A percentile compares a stretch with the other conserved stretches of the same genome.
Evolutionary conservation across 2,113 vertebrate species (phyloP).

Genomic region (Pachyramphus minor): DNA sequence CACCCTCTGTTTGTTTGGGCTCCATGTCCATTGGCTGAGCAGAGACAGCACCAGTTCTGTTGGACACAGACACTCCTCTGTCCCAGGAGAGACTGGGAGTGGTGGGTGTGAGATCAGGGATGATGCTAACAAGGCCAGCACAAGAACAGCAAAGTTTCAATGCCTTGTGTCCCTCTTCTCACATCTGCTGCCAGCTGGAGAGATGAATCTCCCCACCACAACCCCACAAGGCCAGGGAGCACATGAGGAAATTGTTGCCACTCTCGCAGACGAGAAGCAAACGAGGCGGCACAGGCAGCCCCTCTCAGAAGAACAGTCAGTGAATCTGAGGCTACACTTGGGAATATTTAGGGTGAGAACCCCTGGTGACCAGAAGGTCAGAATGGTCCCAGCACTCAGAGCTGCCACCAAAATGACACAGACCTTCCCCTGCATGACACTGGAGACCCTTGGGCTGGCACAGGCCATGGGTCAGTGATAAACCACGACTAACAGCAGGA

Average conservation of each 20-base stretch:
- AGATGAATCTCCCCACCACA: neutral
- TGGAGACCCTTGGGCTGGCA: neutral
- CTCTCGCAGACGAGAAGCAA: neutral
- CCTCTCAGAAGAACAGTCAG: neutral
- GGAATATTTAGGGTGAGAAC: neutral
- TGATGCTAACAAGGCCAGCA: neutral
- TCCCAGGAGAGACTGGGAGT: neutral
- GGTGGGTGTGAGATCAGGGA: neutral
- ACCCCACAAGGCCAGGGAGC: neutral
- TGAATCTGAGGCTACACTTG: neutral
- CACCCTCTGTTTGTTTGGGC: neutral
- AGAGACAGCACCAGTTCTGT: neutral
- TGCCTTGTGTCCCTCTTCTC: neutral
- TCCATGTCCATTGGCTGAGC: neutral
- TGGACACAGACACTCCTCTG: neutral
- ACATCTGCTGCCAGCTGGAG: neutral
- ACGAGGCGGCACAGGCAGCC: neutral
- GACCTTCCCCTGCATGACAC: neutral
- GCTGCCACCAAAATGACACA: neutral
- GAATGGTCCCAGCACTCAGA: neutral
- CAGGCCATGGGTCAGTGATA: neutral
- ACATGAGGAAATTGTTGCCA: neutral
- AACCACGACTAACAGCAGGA: neutral
- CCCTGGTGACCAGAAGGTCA: neutral
- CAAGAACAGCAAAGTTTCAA: neutral